Percentiles rank a stretch among this genome's conserved stretches.
phyloP scores from a whole-genome alignment of 1,140 invertebrate species.

The Ostrea denselamellosa region DNA sequence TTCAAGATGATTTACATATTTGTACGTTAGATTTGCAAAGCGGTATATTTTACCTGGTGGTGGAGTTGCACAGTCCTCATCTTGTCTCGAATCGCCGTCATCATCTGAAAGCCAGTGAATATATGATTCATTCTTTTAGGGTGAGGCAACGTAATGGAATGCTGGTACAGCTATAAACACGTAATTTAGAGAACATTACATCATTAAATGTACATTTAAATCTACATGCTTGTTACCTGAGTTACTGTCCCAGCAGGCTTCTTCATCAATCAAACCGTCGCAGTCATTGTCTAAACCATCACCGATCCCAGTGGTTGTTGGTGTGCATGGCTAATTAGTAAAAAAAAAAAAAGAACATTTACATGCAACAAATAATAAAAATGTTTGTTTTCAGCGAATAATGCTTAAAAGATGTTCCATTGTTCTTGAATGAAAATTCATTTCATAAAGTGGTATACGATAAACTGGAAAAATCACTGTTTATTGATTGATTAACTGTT shows the following conservation, averaged over 20 bases:
- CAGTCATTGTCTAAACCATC: constrained; percentile 51
- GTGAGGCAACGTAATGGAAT: not conserved
- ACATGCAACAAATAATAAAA: not conserved
- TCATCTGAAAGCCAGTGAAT: constrained; percentile 55
- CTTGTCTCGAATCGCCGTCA: constrained; percentile 63
- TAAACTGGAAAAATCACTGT: too few species aligned
- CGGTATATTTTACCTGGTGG: constrained; percentile 56
- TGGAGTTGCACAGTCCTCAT: constrained; percentile 65
- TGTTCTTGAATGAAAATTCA: not conserved
- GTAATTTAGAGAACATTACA: not conserved
- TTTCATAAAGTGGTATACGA: too few species aligned
- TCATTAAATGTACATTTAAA: not conserved
- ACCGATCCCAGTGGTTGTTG: constrained; percentile 26
- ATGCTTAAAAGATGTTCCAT: not conserved
- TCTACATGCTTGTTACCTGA: not conserved
- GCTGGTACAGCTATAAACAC: not conserved
- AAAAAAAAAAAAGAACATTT: not conserved
- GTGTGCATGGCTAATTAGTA: constrained; percentile 22
- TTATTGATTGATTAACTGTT: too few species aligned
- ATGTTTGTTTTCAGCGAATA: not conserved
- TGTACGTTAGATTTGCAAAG: not conserved
- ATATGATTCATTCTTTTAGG: not conserved
- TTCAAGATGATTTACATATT: not conserved
- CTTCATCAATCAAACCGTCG: constrained; percentile 51
- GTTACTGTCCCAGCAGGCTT: constrained; percentile 35